These are phyloP conservation scores for Rhamphomyia laevipes DNA, from an alignment of 2,888 invertebrate species.

Conservation along the genomic window DNA sequence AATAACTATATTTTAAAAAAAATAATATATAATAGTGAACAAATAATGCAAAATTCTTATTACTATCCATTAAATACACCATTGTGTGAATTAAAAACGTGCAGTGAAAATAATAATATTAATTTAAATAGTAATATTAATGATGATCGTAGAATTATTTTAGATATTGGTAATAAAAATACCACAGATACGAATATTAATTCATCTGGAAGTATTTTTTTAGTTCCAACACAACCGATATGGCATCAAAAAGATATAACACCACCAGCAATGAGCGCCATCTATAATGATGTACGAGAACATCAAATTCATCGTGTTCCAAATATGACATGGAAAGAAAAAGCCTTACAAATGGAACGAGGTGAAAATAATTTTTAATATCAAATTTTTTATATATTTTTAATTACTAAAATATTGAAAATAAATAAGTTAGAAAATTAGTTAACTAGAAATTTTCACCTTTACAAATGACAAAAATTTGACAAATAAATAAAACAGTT, in stretches of 20 bases:
- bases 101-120: slow-evolving; percentile 30
- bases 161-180: slow-evolving; percentile 37
- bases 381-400: no score
- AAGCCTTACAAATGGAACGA: slow-evolving; percentile 49
- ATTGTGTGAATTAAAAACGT: neutral
- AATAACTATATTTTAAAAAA: no score
- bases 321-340: slow-evolving; percentile 43
- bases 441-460: no score
- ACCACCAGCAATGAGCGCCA: slow-evolving; percentile 21
- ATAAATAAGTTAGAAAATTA: no score
- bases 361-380: slow-evolving; percentile 28
- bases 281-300: slow-evolving; percentile 6
- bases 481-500: no score
- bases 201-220: slow-evolving; percentile 5
- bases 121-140: slow-evolving; percentile 32
- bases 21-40: neutral
- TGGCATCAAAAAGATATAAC: slow-evolving; percentile 20
- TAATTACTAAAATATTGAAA: no score
- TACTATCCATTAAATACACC: neutral
- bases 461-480: neutral
- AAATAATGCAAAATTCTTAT: neutral
- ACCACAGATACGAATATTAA: neutral
- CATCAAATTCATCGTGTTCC: neutral
- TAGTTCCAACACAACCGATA: slow-evolving; percentile 4
- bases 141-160: slow-evolving; percentile 38